Base-by-base conservation (phyloP, 1,140 invertebrate species). In the Procambarus clarkii region DNA sequence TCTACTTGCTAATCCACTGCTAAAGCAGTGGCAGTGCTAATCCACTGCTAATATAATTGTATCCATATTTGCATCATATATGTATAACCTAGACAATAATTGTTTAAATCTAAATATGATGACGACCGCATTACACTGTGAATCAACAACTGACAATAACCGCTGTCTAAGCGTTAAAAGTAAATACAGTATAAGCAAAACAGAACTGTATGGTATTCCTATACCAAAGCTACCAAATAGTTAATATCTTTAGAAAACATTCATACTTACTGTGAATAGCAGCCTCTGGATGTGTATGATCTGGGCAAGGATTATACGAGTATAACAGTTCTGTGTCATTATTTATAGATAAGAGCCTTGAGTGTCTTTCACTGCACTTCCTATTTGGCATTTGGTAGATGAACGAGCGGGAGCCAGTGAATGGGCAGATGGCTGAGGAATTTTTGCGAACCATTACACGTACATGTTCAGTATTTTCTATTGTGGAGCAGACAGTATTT, bases 351-450 rank as follows among this genome's bases (percentile, higher is more conserved):
- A 44, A 24, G 34, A 91, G 82, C 76, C 60, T 45, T 8, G 89
- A 91, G 0, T 54, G 82, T 24, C 76, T 58, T 58, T 85, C 45
- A 21, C 44, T 48, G 48, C 89, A 91, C 8, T 46, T 45, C 4
- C 5, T 54, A 34, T 86, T n/a, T 15, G 46, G 54, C 4, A 24
- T 21, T 54, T 91, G 71, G 58, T 80, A 91, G 48, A 60, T 79
- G 58, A 83, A 91, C n/a, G 89, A 84, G 1, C 82, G 82, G 5
- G 82, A 71, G 45, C 89, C 83, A 45, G 82, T 21, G 82, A 85
- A 91, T 13, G 89, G 89, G 45, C 89, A 91, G 3, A 60, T 48
- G 34, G 60, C 60, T 11, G 11, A 44, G 1, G 18, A 44, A 21
- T 85, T 48, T 44, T 58, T 85, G 82, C 82, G 74, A 8, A 91